Evolutionary conservation across 1,140 invertebrate species (phyloP), one percentile per base, ranked within the genome.

Genomic region (Drosophila trapezifrons): DNA sequence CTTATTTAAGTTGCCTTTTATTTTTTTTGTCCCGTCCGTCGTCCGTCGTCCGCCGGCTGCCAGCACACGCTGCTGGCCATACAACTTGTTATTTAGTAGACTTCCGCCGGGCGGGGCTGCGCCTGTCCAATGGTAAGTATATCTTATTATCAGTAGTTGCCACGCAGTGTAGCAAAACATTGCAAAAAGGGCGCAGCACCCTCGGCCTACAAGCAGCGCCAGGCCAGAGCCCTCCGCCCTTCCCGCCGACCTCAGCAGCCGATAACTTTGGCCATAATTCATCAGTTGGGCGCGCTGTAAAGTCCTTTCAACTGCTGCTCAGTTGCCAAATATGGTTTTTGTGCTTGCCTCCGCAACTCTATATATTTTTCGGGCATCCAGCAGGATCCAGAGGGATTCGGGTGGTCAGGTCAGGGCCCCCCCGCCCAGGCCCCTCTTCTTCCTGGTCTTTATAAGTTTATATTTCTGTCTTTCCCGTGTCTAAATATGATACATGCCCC

Each of bases 291-390:
- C 59, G 45, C 66, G 54, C 72, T 71, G 51, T 27, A 73, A 86
- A 87, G 84, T 89, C 80, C 84, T 78, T 89, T 87, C 80, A 87
- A 83, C 84, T 83, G 76, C 71, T 65, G 66, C 76, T 87, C 84
- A 87, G 84, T 87, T 83, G 76, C 83, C 76, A 80, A 89, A 87
- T 64, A 79, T 77, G 76, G 62, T 63, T 79, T 74, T 81, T 67
- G 42, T 78, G 70, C 59, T 67, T 66, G 63, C 47, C 59, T 42
- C 40, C 46, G 54, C 74, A 81, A 67, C 76, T 69, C 37, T 12
- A 35, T 40, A 55, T 52, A 51, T 46, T 66, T 42, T 49, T 8
- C 17, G 37, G 6, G 5, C 17, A 5, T 40, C 29, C 29, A 29
- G 29, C 9, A 29, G 29, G 29, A 29, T 37, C 9, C 13, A 13